Evolutionary conservation across 2,797 vertebrate species (phyloP).

Genomic region (Megaceryle alcyon): DNA sequence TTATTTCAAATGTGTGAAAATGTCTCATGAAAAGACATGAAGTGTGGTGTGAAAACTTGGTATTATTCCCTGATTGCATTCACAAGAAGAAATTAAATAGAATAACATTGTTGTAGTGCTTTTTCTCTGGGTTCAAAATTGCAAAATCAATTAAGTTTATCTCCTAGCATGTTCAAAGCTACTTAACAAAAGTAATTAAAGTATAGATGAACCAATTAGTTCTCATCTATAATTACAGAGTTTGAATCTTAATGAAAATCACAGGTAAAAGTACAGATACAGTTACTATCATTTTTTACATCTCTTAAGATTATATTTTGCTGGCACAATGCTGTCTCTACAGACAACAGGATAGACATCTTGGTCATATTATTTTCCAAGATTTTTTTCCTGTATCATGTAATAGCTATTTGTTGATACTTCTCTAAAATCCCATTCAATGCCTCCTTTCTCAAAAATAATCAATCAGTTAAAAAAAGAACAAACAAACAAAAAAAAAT

Average conservation of each 20-base stretch:
- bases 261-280: neutral
- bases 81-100: neutral
- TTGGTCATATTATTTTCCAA: neutral
- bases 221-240: neutral
- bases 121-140: neutral
- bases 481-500: neutral
- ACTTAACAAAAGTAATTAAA: neutral
- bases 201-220: neutral
- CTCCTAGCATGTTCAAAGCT: neutral
- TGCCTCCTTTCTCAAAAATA: neutral
- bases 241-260: neutral
- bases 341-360: neutral
- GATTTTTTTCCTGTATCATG: neutral
- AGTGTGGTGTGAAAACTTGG: fast-evolving
- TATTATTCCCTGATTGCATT: neutral
- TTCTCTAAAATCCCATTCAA: neutral
- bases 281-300: neutral
- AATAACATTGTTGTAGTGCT: neutral
- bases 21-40: neutral
- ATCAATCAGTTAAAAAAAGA: neutral
- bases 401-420: neutral
- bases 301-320: neutral
- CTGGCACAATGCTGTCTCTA: neutral
- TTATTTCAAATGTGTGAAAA: neutral
- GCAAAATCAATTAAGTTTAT: neutral